Base-by-base conservation (phyloP, 2,888 invertebrate genomes). In the Limulus polyphemus region DNA sequence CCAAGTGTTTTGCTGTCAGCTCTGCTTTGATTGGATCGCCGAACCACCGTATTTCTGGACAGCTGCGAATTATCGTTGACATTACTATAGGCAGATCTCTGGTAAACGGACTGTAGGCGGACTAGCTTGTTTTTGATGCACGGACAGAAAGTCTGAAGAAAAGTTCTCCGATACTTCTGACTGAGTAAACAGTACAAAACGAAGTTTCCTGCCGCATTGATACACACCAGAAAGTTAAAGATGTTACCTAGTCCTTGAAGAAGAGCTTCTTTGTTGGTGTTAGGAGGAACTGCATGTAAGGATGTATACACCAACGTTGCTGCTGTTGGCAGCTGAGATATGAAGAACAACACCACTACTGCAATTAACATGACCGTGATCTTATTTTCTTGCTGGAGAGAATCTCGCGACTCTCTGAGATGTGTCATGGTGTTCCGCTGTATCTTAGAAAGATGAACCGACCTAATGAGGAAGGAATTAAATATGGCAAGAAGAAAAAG, bases 311-410 rank as follows among this genome's bases (percentile, higher is more conserved):
- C 65, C 48, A 73, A 65, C 46, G 74, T 69, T 11, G 74, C 70
- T 3, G 78, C 77, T 66, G 75, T 75, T 5, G 80, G 80, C 11
- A 77, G 70, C 69, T 80, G 79, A 62, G 79, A 79, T 11, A 79
- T 62, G 13, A 79, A 72, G 67, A 80, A 80, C 16, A 80, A 76
- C 46, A 80, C 73, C 11, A 80, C 80, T 16, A 80, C 79, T 2
- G 75, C 74, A 17, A 79, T 78, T 17, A 81, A 71, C 79, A 80
- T 79, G 10, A 79, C 73, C 5, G 80, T 80, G 32, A 79, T 79
- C 55, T 77, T 73, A 16, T 63, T 67, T 62, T 71, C 70, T 56
- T 70, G 70, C 47, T 61, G 60, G 50, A 59, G 65, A 48, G 67
- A 62, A 48, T 66, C 65, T 51, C 59, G 58, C 17, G 49, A 58